Evolutionary conservation across 1,140 invertebrate species (phyloP).

Genomic region (Aleiodes sp.): DNA sequence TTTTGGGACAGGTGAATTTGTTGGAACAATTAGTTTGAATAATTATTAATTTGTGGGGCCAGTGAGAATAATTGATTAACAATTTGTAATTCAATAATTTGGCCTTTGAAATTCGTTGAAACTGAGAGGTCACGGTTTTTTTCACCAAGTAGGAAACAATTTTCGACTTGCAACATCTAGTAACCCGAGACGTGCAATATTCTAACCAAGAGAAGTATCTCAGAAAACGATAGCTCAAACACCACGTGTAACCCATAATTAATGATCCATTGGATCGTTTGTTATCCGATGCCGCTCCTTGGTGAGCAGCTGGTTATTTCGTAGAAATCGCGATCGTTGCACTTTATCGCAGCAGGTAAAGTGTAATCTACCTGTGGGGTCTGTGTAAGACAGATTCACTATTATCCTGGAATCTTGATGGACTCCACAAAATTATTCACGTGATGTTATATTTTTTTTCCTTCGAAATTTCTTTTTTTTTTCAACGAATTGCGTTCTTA

Average conservation of each 20-base stretch:
- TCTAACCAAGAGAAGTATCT: constrained; percentile 5
- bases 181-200: too few relatives aligned
- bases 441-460: too few relatives aligned
- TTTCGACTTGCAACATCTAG: background rate
- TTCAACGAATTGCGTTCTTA: constrained; percentile 41
- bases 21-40: too few relatives aligned
- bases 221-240: background rate
- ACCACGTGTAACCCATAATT: constrained; percentile 6
- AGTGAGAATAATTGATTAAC: too few relatives aligned
- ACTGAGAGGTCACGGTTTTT: too few relatives aligned
- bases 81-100: too few relatives aligned
- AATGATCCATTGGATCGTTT: constrained; percentile 21
- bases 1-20: background rate
- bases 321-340: constrained; percentile 12
- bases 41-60: background rate
- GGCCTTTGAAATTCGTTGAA: too few relatives aligned
- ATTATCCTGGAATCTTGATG: constrained; percentile 25
- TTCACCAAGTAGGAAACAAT: too few relatives aligned
- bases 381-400: constrained; percentile 3
- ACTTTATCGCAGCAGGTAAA: constrained; percentile 11
- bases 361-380: constrained; percentile 17
- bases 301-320: constrained; percentile 17
- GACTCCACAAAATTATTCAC: constrained; percentile 36
- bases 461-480: constrained; percentile 6
- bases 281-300: constrained; percentile 10